Evolutionary conservation across 2,888 invertebrate genomes (phyloP).

Genomic region (Coelopa pilipes): DNA sequence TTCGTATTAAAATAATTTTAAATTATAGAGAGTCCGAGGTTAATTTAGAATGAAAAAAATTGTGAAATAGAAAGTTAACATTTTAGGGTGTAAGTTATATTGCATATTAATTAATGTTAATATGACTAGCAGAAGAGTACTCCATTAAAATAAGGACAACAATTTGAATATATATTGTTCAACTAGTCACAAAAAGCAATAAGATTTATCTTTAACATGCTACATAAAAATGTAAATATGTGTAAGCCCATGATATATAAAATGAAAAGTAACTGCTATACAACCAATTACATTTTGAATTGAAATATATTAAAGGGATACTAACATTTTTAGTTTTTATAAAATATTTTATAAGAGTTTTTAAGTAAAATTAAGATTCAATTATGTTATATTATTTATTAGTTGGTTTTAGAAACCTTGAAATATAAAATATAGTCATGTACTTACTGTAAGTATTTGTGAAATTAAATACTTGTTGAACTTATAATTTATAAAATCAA

Average conservation of each 20-base stretch:
- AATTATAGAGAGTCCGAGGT: slow-evolving; percentile 6
- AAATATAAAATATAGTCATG: slow-evolving; percentile 17
- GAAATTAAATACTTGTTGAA: neutral
- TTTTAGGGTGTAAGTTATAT: slow-evolving; percentile 57
- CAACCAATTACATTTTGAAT: no score
- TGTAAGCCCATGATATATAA: no score
- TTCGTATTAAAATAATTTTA: slow-evolving; percentile 36
- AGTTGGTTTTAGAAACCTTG: slow-evolving; percentile 17
- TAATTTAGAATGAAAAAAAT: slow-evolving; percentile 53
- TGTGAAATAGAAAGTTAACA: slow-evolving; percentile 66
- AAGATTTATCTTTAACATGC: no score
- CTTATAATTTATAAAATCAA: slow-evolving; percentile 18
- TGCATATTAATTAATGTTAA: slow-evolving; percentile 39
- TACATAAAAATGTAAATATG: no score
- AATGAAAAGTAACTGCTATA: no score
- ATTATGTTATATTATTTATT: slow-evolving; percentile 27
- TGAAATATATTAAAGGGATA: no score
- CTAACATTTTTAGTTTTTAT: no score
- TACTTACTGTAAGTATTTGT: slow-evolving; percentile 11
- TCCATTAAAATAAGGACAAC: slow-evolving; percentile 1
- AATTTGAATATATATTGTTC: no score
- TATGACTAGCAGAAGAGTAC: slow-evolving; percentile 7
- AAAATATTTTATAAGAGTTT: no score
- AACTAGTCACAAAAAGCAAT: no score
- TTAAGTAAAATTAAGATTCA: no score